These are phyloP conservation scores for Caenorhabditis parvicauda DNA, from an alignment of 2,888 invertebrate genomes.

Conservation along the genomic window DNA sequence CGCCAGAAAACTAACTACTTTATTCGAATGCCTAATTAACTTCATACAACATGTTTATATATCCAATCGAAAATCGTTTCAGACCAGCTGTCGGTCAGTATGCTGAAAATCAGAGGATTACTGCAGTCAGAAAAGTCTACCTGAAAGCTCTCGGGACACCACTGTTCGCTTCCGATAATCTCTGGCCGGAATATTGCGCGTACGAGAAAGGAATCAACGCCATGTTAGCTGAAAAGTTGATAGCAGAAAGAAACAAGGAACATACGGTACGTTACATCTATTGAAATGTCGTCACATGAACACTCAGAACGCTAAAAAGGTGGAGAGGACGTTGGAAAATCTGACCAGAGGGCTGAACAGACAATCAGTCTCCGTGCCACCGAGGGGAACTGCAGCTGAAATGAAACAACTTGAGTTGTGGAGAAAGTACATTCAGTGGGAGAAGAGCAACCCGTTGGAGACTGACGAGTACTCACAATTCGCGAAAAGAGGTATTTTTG, in stretches of 20 bases:
- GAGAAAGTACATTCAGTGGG: conserved; percentile 98
- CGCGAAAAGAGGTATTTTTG: conserved; percentile 74
- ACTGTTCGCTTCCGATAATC: conserved; percentile 90
- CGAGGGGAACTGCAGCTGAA: conserved; percentile 69
- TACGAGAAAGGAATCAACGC: conserved; percentile 86
- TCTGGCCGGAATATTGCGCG: conserved; percentile 90
- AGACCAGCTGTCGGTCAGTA: conserved; percentile 93
- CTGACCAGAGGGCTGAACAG: conserved; percentile 90
- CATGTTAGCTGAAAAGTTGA: conserved; percentile 92
- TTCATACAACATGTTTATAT: no score
- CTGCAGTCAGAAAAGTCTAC: conserved; percentile 93
- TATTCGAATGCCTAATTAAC: no score
- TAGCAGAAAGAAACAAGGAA: conserved; percentile 89
- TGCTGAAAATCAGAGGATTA: conserved; percentile 98
- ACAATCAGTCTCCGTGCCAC: conserved; percentile 94
- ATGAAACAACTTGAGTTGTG: conserved; percentile 79
- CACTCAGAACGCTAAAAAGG: conserved; percentile 70
- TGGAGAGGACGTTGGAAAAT: conserved; percentile 91
- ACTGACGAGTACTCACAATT: conserved; percentile 92
- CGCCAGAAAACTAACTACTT: no score
- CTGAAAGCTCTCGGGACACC: conserved; percentile 94
- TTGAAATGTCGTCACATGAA: neutral
- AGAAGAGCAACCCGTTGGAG: conserved; percentile 89
- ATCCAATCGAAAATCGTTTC: no score
- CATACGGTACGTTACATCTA: conserved; percentile 67